Evolutionary conservation across 2,797 vertebrate genomes (phyloP).

Genomic region (Diplodus puntazzo): DNA sequence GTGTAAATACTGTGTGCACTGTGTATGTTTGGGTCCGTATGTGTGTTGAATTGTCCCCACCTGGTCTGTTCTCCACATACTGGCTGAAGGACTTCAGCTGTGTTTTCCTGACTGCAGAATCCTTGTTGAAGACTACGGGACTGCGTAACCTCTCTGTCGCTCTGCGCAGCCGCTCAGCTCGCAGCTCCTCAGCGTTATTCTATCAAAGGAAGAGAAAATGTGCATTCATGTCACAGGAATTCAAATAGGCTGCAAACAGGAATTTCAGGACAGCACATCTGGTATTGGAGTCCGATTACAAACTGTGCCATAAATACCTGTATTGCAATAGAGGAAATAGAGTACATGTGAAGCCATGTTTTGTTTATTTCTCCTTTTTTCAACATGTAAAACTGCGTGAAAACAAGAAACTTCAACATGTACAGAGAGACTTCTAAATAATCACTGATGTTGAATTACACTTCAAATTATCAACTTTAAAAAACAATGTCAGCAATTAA

Average conservation of each 20-base stretch:
- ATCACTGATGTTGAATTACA: constrained; percentile 3
- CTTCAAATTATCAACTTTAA: constrained; percentile 19
- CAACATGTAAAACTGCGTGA: not conserved
- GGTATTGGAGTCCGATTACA: not conserved
- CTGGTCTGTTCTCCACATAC: constrained; percentile 96
- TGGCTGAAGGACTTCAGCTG: constrained; percentile 99
- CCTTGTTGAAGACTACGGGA: constrained; percentile 96
- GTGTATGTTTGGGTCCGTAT: constrained; percentile 5
- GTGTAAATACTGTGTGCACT: constrained; percentile 36
- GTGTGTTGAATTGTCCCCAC: constrained; percentile 76
- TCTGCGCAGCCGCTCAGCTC: constrained; percentile 91
- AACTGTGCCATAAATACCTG: not conserved
- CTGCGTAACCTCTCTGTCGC: constrained; percentile 92
- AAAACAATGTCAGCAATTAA: constrained; percentile 39
- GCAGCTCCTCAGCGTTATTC: constrained; percentile 92
- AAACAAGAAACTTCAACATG: not conserved
- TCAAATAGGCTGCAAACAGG: not conserved
- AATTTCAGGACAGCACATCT: not conserved
- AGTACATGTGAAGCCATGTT: not conserved
- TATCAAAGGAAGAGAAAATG: constrained; percentile 63
- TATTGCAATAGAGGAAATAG: not conserved
- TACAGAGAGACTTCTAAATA: not conserved
- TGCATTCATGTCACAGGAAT: not conserved
- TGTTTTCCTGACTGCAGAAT: constrained; percentile 95
- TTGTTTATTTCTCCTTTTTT: no score